These are phyloP conservation scores for Serinus canaria DNA, from an alignment of 2,113 vertebrate species.

Conservation along the genomic window DNA sequence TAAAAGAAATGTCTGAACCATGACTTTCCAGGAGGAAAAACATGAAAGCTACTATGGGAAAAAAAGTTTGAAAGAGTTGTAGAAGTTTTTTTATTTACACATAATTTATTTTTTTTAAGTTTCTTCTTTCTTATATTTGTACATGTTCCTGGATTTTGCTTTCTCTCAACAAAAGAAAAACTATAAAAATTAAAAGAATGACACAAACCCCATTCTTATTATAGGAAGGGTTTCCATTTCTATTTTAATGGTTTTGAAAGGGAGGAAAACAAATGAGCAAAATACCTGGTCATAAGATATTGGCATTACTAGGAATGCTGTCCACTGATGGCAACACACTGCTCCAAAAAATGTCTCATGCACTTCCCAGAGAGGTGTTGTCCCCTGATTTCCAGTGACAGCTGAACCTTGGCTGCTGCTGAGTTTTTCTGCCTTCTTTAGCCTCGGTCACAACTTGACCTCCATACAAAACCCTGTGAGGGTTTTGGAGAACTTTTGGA, in stretches of 20 bases:
- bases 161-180: background rate
- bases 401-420: background rate
- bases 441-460: background rate
- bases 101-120: rapidly evolving
- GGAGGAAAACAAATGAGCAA: background rate
- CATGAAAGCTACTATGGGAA: background rate
- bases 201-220: background rate
- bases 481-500: no score
- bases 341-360: background rate
- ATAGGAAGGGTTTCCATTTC: background rate
- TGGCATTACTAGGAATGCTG: background rate
- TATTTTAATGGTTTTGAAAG: background rate
- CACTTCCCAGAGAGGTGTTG: background rate
- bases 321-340: background rate
- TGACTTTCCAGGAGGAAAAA: background rate
- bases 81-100: background rate
- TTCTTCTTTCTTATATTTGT: background rate
- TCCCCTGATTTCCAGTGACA: background rate
- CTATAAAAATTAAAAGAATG: background rate
- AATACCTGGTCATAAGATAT: background rate
- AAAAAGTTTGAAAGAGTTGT: background rate
- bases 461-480: background rate
- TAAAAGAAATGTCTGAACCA: background rate
- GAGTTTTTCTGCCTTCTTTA: background rate
- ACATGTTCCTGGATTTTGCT: background rate